phyloP scores from a whole-genome alignment of 2,797 vertebrate species.

The Champsocephalus gunnari region DNA sequence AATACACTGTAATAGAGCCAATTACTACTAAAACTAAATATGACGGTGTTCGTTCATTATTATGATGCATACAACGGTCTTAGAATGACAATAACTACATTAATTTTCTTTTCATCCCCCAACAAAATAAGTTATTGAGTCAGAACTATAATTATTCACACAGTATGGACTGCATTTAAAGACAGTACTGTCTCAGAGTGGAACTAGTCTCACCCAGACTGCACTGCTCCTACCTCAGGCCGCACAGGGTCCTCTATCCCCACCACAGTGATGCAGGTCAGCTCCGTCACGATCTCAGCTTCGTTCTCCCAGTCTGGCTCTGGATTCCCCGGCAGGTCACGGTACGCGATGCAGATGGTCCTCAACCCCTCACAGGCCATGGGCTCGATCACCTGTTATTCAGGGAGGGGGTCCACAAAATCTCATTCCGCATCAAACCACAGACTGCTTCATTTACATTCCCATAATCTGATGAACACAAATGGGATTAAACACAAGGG shows the following conservation, averaged over 20 bases:
- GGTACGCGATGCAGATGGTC: conserved; percentile 92
- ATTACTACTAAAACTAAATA: too few relatives aligned
- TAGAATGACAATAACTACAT: too few relatives aligned
- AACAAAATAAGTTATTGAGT: too few relatives aligned
- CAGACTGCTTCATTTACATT: background rate
- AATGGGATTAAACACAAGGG: background rate
- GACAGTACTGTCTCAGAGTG: background rate
- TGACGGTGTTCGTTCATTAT: too few relatives aligned
- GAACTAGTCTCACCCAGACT: background rate
- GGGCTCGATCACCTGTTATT: conserved; percentile 89
- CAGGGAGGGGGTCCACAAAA: conserved; percentile 3
- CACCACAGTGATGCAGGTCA: conserved; percentile 91
- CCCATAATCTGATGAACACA: background rate
- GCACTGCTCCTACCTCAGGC: conserved; percentile 86
- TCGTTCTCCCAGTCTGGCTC: conserved; percentile 94
- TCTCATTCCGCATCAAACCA: background rate
- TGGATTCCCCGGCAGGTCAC: conserved; percentile 85
- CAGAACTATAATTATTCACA: background rate
- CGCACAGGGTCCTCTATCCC: conserved; percentile 96
- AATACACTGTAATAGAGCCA: too few relatives aligned
- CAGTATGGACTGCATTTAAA: background rate
- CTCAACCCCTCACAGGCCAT: conserved; percentile 94
- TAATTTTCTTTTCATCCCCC: too few relatives aligned
- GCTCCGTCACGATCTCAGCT: conserved; percentile 87
- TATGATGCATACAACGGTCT: too few relatives aligned